A percentile compares a stretch with the other conserved stretches of the same genome.
These are phyloP conservation scores for Prietella phreatophila DNA, from an alignment of 2,113 vertebrate genomes.

Conservation along the genomic window DNA sequence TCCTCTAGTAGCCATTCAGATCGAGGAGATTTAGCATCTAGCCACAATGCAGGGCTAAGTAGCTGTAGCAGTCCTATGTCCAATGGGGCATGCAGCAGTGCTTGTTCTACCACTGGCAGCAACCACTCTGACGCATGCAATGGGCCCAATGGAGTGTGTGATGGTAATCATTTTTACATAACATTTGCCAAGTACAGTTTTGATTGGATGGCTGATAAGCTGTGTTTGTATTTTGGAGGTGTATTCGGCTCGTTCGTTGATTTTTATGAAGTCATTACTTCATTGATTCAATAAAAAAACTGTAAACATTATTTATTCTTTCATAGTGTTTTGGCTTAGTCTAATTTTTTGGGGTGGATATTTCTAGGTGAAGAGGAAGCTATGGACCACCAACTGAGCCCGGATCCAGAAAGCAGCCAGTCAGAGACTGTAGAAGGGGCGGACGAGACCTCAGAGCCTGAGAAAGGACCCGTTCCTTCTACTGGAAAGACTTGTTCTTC, in stretches of 20 bases:
- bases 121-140: conserved; percentile 76
- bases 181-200: neutral
- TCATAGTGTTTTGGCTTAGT: neutral
- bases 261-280: neutral
- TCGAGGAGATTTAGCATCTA: conserved; percentile 61
- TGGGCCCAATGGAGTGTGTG: conserved; percentile 78
- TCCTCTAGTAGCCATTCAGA: conserved; percentile 67
- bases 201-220: neutral
- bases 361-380: conserved; percentile 84
- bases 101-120: conserved; percentile 67
- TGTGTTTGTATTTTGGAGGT: neutral
- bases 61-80: conserved; percentile 65
- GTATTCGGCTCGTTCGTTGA: neutral
- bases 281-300: neutral
- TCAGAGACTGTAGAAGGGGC: conserved; percentile 76
- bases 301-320: neutral
- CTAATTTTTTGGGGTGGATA: neutral
- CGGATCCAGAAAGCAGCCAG: conserved; percentile 75
- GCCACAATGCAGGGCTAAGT: conserved; percentile 57
- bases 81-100: conserved; percentile 69
- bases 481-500: conserved; percentile 57
- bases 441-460: conserved; percentile 69
- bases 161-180: conserved; percentile 68
- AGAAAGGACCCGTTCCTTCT: conserved; percentile 65
- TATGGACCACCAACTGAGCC: conserved; percentile 90